Base-by-base conservation (phyloP, 1,140 invertebrate species). In the Liolophura sinensis region DNA sequence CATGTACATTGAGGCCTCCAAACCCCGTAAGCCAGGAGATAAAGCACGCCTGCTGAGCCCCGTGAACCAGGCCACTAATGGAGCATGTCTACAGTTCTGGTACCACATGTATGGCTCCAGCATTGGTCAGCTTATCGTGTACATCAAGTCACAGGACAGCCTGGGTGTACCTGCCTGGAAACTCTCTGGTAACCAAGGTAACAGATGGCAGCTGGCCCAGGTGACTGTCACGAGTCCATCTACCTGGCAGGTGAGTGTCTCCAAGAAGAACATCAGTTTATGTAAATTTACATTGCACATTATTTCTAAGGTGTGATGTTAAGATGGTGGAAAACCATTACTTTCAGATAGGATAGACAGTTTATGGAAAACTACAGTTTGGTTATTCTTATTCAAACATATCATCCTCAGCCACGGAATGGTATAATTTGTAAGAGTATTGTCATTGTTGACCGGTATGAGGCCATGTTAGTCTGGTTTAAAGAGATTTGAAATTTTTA, bases 41-140 rank as follows among this genome's bases (percentile, higher is more conserved):
- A 77, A 78, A 61, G 81, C 80, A 1, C 62, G 76, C 31, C 68
- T 81, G 25, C 49, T 73, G 12, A 75, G 74, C 60, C 80, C 81
- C 6, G 31, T 62, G 16, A 73, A 71, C 27, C 67, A 66, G 18
- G 68, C 65, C 24, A 68, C 40, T 18, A 22, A 46, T 4, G 67
- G 62, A 12, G 87, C 88, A 22, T 82, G 80, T 68, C 61, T 82
- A 6, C 60, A 64, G 18, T 92, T 93, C 77, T 93, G 88, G 86
- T 90, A 86, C 73, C 91, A 93, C 75, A 93, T 93, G 92, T 92
- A 87, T 73, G 92, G 92, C 11, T 27, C 0, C 18, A 60, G 65
- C 16, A 77, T 79, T 20, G 80, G 78, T 14, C 71, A 72, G n/a
- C 69, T 82, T 12, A 78, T 77, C 64, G 73, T 78, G 1, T 76